Evolutionary conservation across 2,113 vertebrate genomes (phyloP), one percentile per base, ranked within the genome.

Genomic region (Lepisosteus osseus): DNA sequence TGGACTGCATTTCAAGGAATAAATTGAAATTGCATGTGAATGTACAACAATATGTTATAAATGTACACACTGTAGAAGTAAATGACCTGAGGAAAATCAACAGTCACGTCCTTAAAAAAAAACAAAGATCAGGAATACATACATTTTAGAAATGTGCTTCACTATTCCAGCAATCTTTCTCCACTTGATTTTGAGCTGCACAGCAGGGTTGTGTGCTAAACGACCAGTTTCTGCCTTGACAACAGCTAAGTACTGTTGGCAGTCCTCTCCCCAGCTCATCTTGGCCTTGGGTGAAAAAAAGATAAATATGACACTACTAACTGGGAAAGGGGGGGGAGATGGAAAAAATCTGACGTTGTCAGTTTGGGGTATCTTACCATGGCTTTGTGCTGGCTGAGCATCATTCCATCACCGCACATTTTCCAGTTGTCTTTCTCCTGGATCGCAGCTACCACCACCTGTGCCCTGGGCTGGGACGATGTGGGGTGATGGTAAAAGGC

Each of bases 371-470:
- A 3, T 68, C 88, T 91, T 87, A 96, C 95, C 88, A 9, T 79
- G 54, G 87, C 67, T 82, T 94, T 94, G 79, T 95, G 86, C 69
- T 75, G 1, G 78, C 87, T 94, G 71, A 89, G 75, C 57, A 91
- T 7, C 44, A 82, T 74, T 62, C 89, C 90, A 79, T 94, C 92
- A 72, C 86, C 87, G 78, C 90, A 93, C 40, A 92, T 2, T 73
- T 85, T 90, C 91, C 90, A 95, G 66, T 88, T 92, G 85, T 86
- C 82, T 14, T 84, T 82, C 11, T 84, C 74, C 64, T 83, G 79
- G 72, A 93, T 82, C 70, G 88, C 82, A 73, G 89, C 85, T 51
- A 94, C 45, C 54, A 92, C 88, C 1, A 93, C 17, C 74, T 95
- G 94, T 56, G 92, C 0, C 75, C 85, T 87, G 54, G 83, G 73